These are phyloP conservation scores for Laticauda laticaudata DNA, from an alignment of 2,113 vertebrate genomes.

Conservation along the genomic window DNA sequence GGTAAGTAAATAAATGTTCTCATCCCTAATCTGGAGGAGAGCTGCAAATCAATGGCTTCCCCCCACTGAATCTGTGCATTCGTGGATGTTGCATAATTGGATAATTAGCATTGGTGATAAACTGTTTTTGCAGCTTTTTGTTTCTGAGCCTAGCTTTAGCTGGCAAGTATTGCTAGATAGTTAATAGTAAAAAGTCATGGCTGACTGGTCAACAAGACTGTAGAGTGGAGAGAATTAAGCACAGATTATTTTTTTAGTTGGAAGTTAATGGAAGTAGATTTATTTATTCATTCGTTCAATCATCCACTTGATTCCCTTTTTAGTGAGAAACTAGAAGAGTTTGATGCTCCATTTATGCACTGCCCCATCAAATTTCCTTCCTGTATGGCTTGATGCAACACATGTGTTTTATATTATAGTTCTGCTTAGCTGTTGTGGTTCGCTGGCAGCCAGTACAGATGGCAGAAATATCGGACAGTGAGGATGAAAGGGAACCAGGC, in stretches of 20 bases:
- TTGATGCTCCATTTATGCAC: neutral
- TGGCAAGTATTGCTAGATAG: constrained; percentile 63
- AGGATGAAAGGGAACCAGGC: no score
- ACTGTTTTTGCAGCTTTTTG: constrained; percentile 56
- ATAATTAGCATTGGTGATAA: constrained; percentile 66
- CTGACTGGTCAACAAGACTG: constrained; percentile 66
- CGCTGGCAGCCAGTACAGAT: no score
- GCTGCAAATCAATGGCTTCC: constrained; percentile 57
- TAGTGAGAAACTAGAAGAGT: neutral
- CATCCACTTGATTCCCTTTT: constrained; percentile 38
- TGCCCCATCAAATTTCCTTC: neutral
- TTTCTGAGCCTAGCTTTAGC: constrained; percentile 61
- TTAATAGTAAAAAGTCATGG: constrained; percentile 71
- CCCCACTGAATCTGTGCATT: constrained; percentile 59
- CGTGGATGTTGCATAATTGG: constrained; percentile 60
- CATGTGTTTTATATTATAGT: neutral
- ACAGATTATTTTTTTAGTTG: constrained; percentile 53
- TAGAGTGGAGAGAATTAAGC: constrained; percentile 56
- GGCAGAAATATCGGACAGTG: no score
- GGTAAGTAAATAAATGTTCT: constrained; percentile 40
- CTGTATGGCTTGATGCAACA: no score
- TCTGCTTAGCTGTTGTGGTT: neutral
- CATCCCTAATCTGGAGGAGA: constrained; percentile 60
- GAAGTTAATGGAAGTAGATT: constrained; percentile 46
- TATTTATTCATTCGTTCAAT: constrained; percentile 60